A percentile compares a stretch with the other conserved stretches of the same genome.
phyloP scores from a whole-genome alignment of 2,888 invertebrate genomes.

The Digitonthophagus gazella region DNA sequence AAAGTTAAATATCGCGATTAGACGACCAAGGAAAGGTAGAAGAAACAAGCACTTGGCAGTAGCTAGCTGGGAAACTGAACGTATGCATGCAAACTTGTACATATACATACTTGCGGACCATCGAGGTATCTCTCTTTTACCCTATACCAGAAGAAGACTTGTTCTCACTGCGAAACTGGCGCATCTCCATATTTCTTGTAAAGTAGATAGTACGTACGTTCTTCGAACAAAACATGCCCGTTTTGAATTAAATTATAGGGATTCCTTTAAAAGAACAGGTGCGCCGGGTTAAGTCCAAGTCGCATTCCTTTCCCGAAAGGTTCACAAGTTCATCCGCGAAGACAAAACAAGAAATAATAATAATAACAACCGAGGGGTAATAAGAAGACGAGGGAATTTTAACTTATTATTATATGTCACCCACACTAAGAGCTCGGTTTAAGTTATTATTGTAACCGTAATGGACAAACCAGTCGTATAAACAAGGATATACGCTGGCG shows the following conservation, averaged over 20 bases:
- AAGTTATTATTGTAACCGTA: conserved; percentile 10
- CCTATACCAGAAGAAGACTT: not conserved
- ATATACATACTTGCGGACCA: not conserved
- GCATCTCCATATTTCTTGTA: conserved; percentile 25
- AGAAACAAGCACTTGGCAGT: conserved; percentile 14
- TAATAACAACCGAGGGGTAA: not conserved
- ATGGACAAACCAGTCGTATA: conserved; percentile 10
- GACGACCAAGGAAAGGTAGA: conserved; percentile 14
- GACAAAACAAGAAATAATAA: not conserved
- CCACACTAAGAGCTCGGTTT: conserved; percentile 5
- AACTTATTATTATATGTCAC: conserved; percentile 1
- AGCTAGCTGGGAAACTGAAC: conserved; percentile 4
- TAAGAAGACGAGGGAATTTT: not conserved
- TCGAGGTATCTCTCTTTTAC: conserved; percentile 20
- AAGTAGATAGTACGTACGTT: conserved; percentile 24
- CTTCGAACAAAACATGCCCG: conserved; percentile 34
- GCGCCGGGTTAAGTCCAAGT: conserved; percentile 29
- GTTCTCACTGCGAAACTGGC: not conserved
- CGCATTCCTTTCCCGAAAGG: conserved; percentile 10
- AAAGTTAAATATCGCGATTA: conserved; percentile 30
- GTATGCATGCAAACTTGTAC: conserved; percentile 21
- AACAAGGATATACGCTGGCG: conserved; percentile 4
- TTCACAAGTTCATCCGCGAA: conserved; percentile 8
- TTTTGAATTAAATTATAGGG: conserved; percentile 36
- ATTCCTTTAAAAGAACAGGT: conserved; percentile 36